These are phyloP conservation scores for Cinclus mexicanus DNA, from an alignment of 2,113 vertebrate genomes.

Conservation along the genomic window DNA sequence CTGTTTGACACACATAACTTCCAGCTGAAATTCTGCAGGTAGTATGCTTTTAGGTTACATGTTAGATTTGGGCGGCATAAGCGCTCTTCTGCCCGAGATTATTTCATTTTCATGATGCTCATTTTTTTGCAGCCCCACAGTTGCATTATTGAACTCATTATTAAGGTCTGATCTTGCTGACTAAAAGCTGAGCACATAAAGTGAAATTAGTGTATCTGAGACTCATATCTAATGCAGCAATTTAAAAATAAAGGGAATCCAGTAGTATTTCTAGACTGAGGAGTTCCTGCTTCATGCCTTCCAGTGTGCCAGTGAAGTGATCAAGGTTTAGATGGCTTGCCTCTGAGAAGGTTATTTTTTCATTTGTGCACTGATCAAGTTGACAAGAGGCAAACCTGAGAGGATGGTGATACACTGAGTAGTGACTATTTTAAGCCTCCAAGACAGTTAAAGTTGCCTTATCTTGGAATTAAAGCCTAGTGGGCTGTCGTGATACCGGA, in stretches of 20 bases:
- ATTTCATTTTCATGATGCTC: background rate
- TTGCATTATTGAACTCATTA: background rate
- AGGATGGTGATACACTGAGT: background rate
- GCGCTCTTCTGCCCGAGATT: background rate
- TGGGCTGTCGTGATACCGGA: background rate
- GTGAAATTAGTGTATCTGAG: background rate
- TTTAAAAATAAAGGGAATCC: background rate
- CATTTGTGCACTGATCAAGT: background rate
- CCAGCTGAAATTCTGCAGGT: background rate
- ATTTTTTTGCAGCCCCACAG: background rate
- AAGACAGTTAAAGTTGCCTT: background rate
- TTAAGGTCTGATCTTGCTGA: background rate
- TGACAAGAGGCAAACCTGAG: background rate
- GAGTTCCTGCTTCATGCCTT: background rate
- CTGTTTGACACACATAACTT: background rate
- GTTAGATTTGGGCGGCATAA: background rate
- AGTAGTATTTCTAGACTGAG: background rate
- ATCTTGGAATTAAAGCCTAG: background rate
- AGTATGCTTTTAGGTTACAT: fast-evolving
- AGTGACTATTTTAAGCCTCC: background rate
- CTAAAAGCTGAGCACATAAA: background rate
- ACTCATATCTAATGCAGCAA: background rate
- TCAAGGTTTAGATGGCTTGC: background rate
- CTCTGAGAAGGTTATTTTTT: background rate
- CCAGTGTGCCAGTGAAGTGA: background rate